A percentile compares a stretch with the other conserved stretches of the same genome.
Conservation (phyloP, 2,888 invertebrate genomes). For the Chaetogeoica ovagalla region DNA sequence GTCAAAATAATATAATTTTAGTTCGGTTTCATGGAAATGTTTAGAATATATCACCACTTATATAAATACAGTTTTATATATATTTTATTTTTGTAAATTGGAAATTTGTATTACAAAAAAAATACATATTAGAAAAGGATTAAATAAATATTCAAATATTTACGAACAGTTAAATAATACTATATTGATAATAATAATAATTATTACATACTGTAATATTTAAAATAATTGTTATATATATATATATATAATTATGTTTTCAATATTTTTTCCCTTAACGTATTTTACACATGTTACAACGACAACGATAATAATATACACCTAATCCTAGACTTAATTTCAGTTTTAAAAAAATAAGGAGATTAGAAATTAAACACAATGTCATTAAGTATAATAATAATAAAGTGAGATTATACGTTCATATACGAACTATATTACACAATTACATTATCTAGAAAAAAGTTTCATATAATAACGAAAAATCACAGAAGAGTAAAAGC, state of each 20-base stretch:
- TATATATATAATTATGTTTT: constrained; percentile 40
- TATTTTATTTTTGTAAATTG: too few species aligned
- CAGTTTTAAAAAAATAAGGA: constrained; percentile 42
- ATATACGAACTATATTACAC: constrained; percentile 39
- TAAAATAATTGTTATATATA: constrained; percentile 45
- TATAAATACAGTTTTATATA: too few species aligned
- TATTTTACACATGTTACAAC: constrained; percentile 49
- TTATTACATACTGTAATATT: constrained; percentile 44
- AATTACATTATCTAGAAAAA: constrained; percentile 42
- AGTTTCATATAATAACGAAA: constrained; percentile 36
- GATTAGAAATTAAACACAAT: constrained; percentile 47
- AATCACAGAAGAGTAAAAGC: constrained; percentile 51
- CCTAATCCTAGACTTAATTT: constrained; percentile 43
- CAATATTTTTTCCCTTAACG: constrained; percentile 20
- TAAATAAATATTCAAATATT: constrained; percentile 25
- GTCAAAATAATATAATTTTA: too few species aligned
- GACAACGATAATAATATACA: constrained; percentile 49
- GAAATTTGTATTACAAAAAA: too few species aligned
- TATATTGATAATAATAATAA: constrained; percentile 44
- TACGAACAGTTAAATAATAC: constrained; percentile 51
- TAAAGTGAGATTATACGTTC: constrained; percentile 49
- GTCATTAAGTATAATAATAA: constrained; percentile 18
- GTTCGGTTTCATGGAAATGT: too few species aligned
- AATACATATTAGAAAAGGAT: not conserved
- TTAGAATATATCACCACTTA: too few species aligned